These are phyloP conservation scores for Alosa alosa DNA, from an alignment of 2,113 vertebrate species.

Conservation along the genomic window DNA sequence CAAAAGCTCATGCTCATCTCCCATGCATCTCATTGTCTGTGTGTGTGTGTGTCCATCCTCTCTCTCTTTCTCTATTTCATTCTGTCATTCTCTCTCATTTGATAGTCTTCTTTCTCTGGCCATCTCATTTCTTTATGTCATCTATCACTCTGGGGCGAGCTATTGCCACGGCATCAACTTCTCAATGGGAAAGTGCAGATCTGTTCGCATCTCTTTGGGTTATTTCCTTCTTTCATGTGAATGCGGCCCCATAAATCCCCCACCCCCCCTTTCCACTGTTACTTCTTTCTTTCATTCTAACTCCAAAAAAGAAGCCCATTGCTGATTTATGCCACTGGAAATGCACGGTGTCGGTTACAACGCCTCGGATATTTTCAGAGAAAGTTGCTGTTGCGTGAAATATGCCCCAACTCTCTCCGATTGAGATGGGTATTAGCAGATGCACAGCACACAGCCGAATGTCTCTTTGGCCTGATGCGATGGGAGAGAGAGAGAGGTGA, in stretches of 20 bases:
- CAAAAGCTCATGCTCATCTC: not conserved
- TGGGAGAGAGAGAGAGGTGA: conserved; percentile 6
- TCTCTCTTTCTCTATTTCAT: conserved; percentile 13
- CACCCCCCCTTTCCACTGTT: not conserved
- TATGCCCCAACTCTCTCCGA: conserved; percentile 4
- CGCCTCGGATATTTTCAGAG: conserved; percentile 12
- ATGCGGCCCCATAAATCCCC: not conserved
- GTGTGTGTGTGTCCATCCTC: not conserved
- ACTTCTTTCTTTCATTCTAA: not conserved
- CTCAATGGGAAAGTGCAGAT: not conserved
- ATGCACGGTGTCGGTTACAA: conserved; percentile 25
- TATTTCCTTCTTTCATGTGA: not conserved
- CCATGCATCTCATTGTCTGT: not conserved
- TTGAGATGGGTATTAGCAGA: conserved; percentile 29
- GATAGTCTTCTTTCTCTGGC: conserved; percentile 2
- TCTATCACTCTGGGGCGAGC: not conserved
- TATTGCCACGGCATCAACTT: not conserved
- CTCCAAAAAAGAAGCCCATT: not conserved
- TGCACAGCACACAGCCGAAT: conserved; percentile 11
- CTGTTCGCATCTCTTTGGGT: not conserved
- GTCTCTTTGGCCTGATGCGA: conserved; percentile 27
- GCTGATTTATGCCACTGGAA: conserved; percentile 17
- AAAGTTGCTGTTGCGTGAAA: conserved; percentile 37
- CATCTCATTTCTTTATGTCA: not conserved
- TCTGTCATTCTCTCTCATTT: not conserved